Conservation (phyloP, 2,888 invertebrate species). For the Pyrgus malvae region DNA sequence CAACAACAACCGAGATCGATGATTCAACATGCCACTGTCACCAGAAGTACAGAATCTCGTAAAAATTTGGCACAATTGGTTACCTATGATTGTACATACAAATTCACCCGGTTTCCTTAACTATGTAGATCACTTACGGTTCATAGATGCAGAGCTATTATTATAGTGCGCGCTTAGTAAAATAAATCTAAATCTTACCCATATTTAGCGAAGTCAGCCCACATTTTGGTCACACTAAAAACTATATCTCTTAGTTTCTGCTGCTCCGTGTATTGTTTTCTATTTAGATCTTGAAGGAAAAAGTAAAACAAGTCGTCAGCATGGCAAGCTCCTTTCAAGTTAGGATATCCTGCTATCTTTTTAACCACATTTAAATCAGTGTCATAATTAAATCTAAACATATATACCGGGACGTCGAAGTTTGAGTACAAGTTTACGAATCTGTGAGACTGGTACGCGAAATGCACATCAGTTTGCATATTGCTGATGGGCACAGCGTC, state of each 20-base stretch:
- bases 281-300: slow-evolving; percentile 58
- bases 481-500: slow-evolving; percentile 32
- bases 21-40: no score
- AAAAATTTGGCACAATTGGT: no score
- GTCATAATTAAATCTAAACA: slow-evolving; percentile 55
- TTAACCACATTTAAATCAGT: slow-evolving; percentile 59
- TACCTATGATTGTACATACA: no score
- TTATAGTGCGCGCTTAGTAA: no score
- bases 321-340: slow-evolving; percentile 63
- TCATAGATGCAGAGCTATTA: no score
- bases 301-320: slow-evolving; percentile 73
- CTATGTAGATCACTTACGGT: no score
- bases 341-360: slow-evolving; percentile 33
- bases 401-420: slow-evolving; percentile 42
- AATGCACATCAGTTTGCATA: slow-evolving; percentile 37
- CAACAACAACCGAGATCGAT: no score
- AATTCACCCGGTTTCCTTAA: no score
- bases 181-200: slow-evolving; percentile 61
- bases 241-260: slow-evolving; percentile 52
- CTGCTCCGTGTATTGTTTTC: slow-evolving; percentile 50
- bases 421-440: slow-evolving; percentile 35
- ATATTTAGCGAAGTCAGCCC: slow-evolving; percentile 71
- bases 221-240: slow-evolving; percentile 60
- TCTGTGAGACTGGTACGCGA: slow-evolving; percentile 38
- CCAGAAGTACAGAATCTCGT: no score